phyloP scores from a whole-genome alignment of 2,888 invertebrate species.

The Apodemia mormo region DNA sequence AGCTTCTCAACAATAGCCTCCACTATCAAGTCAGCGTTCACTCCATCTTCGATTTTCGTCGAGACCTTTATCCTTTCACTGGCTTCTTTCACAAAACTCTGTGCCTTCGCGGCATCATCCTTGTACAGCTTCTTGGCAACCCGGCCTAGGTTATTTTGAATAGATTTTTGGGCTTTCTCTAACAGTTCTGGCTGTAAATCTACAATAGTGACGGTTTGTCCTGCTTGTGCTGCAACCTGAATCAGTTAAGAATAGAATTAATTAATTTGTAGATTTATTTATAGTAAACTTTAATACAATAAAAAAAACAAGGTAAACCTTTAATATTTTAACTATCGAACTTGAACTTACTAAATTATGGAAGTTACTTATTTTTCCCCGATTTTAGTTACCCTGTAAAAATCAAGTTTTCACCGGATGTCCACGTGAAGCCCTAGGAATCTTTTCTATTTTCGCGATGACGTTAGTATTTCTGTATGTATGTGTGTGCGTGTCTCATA shows the following conservation, averaged over 20 bases:
- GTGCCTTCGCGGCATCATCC: constrained; percentile 83
- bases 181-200: constrained; percentile 88
- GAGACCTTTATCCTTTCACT: constrained; percentile 78
- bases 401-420: too few species aligned
- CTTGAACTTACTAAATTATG: too few species aligned
- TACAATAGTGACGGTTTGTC: constrained; percentile 90
- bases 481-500: too few species aligned
- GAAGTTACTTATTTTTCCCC: too few species aligned
- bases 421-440: too few species aligned
- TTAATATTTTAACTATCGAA: too few species aligned
- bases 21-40: constrained; percentile 88
- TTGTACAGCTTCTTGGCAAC: constrained; percentile 91
- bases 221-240: constrained; percentile 92
- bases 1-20: constrained; percentile 95
- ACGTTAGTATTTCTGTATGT: too few species aligned
- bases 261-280: not conserved
- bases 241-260: not conserved
- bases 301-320: not conserved
- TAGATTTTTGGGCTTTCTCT: constrained; percentile 86
- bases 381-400: too few species aligned
- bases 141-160: constrained; percentile 86
- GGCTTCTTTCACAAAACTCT: constrained; percentile 85
- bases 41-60: constrained; percentile 83
- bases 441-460: too few species aligned
- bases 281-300: not conserved